Percentiles rank a stretch among this genome's conserved stretches.
These are phyloP conservation scores for Pyrgus malvae DNA, from an alignment of 2,888 invertebrate species.

Conservation along the genomic window DNA sequence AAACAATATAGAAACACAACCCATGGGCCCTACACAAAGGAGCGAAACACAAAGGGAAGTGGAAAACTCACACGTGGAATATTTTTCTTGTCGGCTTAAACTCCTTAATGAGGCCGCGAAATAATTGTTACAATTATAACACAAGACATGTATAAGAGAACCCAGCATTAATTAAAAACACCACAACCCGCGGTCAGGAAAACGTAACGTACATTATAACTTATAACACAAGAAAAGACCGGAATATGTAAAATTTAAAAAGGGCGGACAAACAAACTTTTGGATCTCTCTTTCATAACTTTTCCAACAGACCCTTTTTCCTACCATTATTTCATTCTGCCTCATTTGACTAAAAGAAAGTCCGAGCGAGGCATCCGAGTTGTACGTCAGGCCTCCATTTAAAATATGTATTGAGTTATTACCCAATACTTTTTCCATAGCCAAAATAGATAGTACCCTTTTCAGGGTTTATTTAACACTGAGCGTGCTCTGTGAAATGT, in stretches of 20 bases:
- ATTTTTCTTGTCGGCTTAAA: slow-evolving; percentile 67
- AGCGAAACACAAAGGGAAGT: slow-evolving; percentile 33
- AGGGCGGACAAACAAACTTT: slow-evolving; percentile 67
- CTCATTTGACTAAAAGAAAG: slow-evolving; percentile 78
- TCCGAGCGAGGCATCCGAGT: slow-evolving; percentile 61
- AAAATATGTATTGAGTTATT: slow-evolving; percentile 69
- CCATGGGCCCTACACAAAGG: background rate
- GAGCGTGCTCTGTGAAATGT: too few relatives aligned
- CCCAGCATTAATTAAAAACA: slow-evolving; percentile 75
- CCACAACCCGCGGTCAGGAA: slow-evolving; percentile 67
- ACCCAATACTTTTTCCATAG: slow-evolving; percentile 37
- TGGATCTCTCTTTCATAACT: slow-evolving; percentile 72
- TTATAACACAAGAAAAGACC: slow-evolving; percentile 67
- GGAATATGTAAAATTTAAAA: slow-evolving; percentile 67
- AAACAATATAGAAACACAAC: background rate
- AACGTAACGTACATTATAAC: slow-evolving; percentile 74
- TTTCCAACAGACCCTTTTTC: slow-evolving; percentile 72
- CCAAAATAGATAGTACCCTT: slow-evolving; percentile 37
- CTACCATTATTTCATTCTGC: slow-evolving; percentile 73
- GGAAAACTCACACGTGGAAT: slow-evolving; percentile 54
- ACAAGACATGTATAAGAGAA: slow-evolving; percentile 59
- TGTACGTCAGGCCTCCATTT: slow-evolving; percentile 64
- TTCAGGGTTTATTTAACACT: too few relatives aligned
- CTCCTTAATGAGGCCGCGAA: slow-evolving; percentile 75
- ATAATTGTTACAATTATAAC: slow-evolving; percentile 70